Base-by-base conservation (phyloP, 2,888 invertebrate genomes). In the Idaea dimidiata region DNA sequence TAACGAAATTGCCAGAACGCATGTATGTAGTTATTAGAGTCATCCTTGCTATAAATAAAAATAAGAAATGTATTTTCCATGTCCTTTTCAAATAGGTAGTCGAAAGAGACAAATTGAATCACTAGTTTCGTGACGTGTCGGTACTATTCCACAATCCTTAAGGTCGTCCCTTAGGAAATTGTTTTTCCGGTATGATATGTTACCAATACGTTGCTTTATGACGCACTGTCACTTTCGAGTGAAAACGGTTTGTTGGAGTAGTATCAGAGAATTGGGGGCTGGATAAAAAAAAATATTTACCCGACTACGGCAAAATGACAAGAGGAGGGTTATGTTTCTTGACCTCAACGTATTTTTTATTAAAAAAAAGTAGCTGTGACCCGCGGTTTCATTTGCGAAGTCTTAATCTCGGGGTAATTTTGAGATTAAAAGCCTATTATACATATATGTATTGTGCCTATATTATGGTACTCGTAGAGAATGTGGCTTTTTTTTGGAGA, bases 51-150 rank as follows among this genome's bases (percentile, higher is more conserved):
- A 43, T 43, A 43, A 43, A 43, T 10, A 43, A 43, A 43, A 14
- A 43, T 8, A 43, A 43, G 10, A 43, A 43, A 14, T 43, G 14
- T 43, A 24, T 43, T 43, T 43, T 43, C 43, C 43, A 43, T 43
- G 43, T 43, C 43, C 43, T 43, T 43, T 43, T 43, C 43, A 43
- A 43, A 43, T 43, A 43, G 43, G 43, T 43, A 43, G 14, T 43
- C 43, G 43, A 43, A 43, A 14, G 43, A 43, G 43, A 43, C 43
- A 43, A 43, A 43, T 43, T 43, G 43, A 43, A 43, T 43, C 43
- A 43, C 43, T 43, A 43, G 43, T 43, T 43, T 43, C 43, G 43
- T 43, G 43, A 43, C 43, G 43, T 43, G 43, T 43, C 43, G 43
- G 43, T 43, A 10, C 43, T 43, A 14, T 43, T 43, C 43, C 43